phyloP scores from a whole-genome alignment of 2,797 vertebrate species.

The Clarias platycephalus region DNA sequence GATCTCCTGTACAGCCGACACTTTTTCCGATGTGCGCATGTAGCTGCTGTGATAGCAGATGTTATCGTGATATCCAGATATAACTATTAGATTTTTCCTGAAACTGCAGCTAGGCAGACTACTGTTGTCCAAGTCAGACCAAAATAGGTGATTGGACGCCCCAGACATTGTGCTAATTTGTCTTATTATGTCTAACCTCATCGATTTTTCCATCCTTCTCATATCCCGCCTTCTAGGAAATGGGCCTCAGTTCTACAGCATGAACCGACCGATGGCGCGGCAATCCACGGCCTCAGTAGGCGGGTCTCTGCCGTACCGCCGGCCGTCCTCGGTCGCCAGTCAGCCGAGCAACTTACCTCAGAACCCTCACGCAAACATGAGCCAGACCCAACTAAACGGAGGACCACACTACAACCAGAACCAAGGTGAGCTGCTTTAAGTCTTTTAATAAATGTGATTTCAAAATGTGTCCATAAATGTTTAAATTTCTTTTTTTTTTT shows the following conservation, averaged over 20 bases:
- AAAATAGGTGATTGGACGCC: no score
- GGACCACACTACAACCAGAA: conserved; percentile 93
- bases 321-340: conserved; percentile 89
- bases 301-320: conserved; percentile 91
- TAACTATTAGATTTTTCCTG: no score
- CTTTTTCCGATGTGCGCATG: no score
- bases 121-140: no score
- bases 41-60: no score
- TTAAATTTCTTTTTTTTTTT: not conserved
- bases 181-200: not conserved
- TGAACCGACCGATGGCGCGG: conserved; percentile 88
- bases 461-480: not conserved
- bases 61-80: no score
- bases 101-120: no score
- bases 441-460: not conserved
- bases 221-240: conserved; percentile 70
- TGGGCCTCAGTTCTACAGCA: conserved; percentile 95
- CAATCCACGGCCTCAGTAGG: conserved; percentile 84
- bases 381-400: conserved; percentile 80
- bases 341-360: conserved; percentile 83
- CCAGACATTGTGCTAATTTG: not conserved
- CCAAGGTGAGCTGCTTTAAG: conserved; percentile 74
- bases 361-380: conserved; percentile 73
- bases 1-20: no score
- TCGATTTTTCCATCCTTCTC: not conserved